These are phyloP conservation scores for Austrolebias charrua DNA, from an alignment of 2,797 vertebrate species.

Conservation along the genomic window DNA sequence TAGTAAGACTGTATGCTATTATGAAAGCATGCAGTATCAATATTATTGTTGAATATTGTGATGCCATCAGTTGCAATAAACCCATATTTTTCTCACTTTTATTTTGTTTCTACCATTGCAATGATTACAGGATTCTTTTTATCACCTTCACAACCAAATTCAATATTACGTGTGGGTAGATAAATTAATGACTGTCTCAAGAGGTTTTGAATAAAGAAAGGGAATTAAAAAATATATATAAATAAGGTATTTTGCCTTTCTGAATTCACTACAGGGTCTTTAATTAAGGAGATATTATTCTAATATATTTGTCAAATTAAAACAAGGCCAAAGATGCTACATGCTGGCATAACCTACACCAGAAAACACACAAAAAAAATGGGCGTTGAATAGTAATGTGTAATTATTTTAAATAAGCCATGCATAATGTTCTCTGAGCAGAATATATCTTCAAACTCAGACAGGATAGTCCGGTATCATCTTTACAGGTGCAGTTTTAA, in stretches of 20 bases:
- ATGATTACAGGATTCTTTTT: no score
- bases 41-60: no score
- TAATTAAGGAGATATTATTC: not conserved
- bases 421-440: not conserved
- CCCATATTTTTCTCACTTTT: no score
- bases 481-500: slow-evolving; percentile 5
- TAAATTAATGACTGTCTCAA: no score
- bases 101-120: no score
- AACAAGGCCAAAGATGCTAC: no score
- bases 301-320: no score
- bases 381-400: not conserved
- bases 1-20: not conserved
- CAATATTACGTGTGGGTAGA: no score
- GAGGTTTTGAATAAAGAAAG: not conserved
- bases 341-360: not conserved
- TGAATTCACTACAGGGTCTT: not conserved
- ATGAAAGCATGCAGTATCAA: not conserved
- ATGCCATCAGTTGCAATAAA: no score
- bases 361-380: not conserved
- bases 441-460: not conserved
- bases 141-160: no score
- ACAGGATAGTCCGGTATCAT: slow-evolving; percentile 7
- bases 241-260: not conserved
- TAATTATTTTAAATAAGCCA: no score
- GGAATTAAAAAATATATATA: not conserved